Evolutionary conservation across 2,888 invertebrate genomes (phyloP).

Genomic region (Amitus sp.): DNA sequence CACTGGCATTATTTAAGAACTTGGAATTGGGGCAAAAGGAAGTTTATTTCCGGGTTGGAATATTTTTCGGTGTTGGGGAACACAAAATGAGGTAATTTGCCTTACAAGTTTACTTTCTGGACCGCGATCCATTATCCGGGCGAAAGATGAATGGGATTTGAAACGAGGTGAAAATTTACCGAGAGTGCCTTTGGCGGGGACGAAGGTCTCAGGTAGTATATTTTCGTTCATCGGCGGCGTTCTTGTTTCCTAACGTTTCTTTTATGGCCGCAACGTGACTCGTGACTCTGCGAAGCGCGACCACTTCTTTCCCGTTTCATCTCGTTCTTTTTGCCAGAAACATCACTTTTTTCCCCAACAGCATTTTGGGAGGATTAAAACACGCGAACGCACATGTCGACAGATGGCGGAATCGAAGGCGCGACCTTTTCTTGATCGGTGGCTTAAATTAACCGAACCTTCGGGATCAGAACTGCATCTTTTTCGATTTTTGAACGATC

Average conservation of each 20-base stretch:
- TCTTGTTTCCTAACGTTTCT: constrained; percentile 17
- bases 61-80: no score
- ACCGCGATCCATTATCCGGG: no score
- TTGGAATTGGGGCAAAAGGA: no score
- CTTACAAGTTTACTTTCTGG: no score
- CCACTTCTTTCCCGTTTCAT: constrained; percentile 22
- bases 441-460: no score
- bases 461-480: no score
- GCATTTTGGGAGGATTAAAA: constrained; percentile 32
- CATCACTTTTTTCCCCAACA: not conserved
- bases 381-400: constrained; percentile 54
- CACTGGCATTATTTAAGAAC: no score
- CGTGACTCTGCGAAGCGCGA: constrained; percentile 36
- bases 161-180: constrained; percentile 44
- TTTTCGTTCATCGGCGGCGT: constrained; percentile 3
- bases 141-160: no score
- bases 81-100: no score
- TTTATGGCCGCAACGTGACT: constrained; percentile 15
- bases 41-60: no score
- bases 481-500: no score
- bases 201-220: constrained; percentile 12
- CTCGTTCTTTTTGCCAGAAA: constrained; percentile 18
- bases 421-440: constrained; percentile 29
- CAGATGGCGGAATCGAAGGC: constrained; percentile 51
- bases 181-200: constrained; percentile 39